phyloP scores from a whole-genome alignment of 2,888 invertebrate genomes.

The Andrena bucephala region DNA sequence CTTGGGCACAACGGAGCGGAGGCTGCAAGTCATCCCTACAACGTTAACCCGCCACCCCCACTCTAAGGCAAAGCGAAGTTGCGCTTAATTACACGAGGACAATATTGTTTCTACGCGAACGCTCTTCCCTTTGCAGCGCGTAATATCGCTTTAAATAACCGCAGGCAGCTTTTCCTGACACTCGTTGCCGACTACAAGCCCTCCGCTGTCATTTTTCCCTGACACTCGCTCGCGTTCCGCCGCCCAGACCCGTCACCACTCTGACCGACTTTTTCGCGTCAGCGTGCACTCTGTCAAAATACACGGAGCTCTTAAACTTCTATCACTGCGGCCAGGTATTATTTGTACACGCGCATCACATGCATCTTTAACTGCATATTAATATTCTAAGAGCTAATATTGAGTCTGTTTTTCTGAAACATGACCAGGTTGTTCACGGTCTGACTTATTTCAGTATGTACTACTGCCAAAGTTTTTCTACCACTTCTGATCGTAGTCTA shows the following conservation, averaged over 20 bases:
- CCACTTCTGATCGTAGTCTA: too few relatives aligned
- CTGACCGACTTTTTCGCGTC: constrained; percentile 6
- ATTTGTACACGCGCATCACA: too few relatives aligned
- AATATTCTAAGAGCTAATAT: too few relatives aligned
- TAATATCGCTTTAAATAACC: constrained; percentile 55
- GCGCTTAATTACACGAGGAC: constrained; percentile 73
- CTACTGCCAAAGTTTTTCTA: too few relatives aligned
- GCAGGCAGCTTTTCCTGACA: constrained; percentile 29
- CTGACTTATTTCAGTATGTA: too few relatives aligned
- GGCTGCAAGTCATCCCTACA: constrained; percentile 40
- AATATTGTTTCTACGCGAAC: constrained; percentile 71
- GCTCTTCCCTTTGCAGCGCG: constrained; percentile 39
- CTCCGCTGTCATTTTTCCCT: constrained; percentile 25
- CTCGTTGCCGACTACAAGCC: neutral
- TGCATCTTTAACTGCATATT: too few relatives aligned
- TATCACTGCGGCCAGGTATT: neutral
- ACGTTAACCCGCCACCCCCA: constrained; percentile 16
- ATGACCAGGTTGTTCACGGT: too few relatives aligned
- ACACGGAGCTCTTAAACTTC: neutral
- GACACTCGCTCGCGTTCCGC: neutral
- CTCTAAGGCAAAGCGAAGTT: constrained; percentile 58
- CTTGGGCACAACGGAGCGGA: constrained; percentile 29
- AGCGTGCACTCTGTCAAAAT: neutral
- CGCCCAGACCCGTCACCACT: neutral
- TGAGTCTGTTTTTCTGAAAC: too few relatives aligned